Evolutionary conservation across 2,888 invertebrate genomes (phyloP), one percentile per base, ranked within the genome.

Genomic region (Sericinus montela): DNA sequence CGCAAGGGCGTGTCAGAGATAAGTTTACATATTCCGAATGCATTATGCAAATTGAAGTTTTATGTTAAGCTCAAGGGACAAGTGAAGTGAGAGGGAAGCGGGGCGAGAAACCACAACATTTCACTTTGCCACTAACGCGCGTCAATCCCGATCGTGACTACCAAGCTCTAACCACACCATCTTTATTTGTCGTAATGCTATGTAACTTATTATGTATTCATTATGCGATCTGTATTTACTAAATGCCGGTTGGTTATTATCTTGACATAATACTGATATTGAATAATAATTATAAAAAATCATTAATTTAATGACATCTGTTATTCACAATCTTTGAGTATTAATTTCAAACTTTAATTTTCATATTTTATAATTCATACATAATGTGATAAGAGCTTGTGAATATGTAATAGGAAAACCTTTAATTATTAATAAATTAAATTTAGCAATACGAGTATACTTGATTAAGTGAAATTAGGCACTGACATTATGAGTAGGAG

Each of bases 1-100:
- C 67, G 74, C 73, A 80, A 80, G 86, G 86, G 86, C 81, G 87
- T 83, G 86, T 79, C 82, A 59, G 67, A 83, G 84, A 84, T 85
- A 82, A 82, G 80, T 86, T 84, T 82, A 86, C 83, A 84, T 86
- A 86, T 84, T 85, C 82, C 69, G 79, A 80, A 86, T 88, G 85
- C 82, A 88, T 87, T 86, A 87, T 88, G 87, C 85, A 83, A 82
- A 88, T 85, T 75, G 80, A 76, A 80, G 79, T 84, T 86, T 87
- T 88, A 87, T 87, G 85, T 85, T 79, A 86, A 85, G 79, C 73
- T 62, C 63, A 59, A 54, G 51, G 53, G 61, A 58, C 51, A 52
- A 52, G 48, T 7, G 11, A 32, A 7, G 14, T 15, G 35, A 29
- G 60, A 53, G 50, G 57, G 58, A 47, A 13, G 64, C 62, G 37